Percentiles rank a stretch among this genome's conserved stretches.
phyloP scores from a whole-genome alignment of 1,140 invertebrate species.

The Zaprionus africanus region DNA sequence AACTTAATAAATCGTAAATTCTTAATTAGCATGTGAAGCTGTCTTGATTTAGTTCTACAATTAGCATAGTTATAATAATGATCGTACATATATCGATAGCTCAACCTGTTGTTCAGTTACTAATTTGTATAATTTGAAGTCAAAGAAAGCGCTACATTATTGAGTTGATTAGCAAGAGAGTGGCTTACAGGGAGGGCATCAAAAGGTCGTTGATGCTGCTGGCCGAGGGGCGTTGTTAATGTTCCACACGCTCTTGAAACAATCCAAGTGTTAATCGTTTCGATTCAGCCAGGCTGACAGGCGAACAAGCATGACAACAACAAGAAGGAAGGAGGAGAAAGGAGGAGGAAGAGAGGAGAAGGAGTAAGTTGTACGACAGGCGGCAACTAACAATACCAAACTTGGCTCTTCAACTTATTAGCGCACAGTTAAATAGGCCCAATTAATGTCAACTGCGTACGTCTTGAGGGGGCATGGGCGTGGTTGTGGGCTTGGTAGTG shows the following conservation, averaged over 20 bases:
- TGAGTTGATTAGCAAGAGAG: background rate
- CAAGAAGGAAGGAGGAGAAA: constrained; percentile 11
- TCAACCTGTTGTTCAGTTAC: constrained; percentile 4
- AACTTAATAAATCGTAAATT: constrained; percentile 31
- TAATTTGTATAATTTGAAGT: constrained; percentile 27
- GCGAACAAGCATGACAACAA: constrained; percentile 64
- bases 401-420: constrained; percentile 70
- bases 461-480: background rate
- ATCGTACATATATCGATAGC: background rate
- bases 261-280: constrained; percentile 73
- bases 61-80: constrained; percentile 35
- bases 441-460: constrained; percentile 74
- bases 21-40: constrained; percentile 41
- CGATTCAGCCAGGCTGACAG: constrained; percentile 61
- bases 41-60: constrained; percentile 31
- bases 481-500: background rate
- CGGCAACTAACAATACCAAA: constrained; percentile 45
- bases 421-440: constrained; percentile 72
- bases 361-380: background rate
- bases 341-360: constrained; percentile 12
- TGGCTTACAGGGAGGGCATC: constrained; percentile 31
- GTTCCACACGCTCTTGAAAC: constrained; percentile 43
- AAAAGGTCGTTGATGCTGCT: background rate
- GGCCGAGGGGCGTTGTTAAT: constrained; percentile 48
- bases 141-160: background rate